Evolutionary conservation across 2,888 invertebrate genomes (phyloP).

Genomic region (Vanessa cardui): DNA sequence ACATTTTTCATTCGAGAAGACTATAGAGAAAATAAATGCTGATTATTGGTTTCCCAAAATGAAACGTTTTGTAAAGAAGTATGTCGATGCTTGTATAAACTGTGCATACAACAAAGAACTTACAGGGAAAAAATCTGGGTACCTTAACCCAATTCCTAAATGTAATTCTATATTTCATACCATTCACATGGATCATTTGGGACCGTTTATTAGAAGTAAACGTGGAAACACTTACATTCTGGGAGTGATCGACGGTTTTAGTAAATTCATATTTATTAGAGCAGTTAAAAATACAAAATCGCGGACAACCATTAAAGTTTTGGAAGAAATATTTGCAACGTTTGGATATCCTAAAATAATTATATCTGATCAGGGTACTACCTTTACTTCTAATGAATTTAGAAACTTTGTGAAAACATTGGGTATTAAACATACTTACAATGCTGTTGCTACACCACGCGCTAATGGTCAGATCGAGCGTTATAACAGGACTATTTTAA

Average conservation of each 20-base stretch:
- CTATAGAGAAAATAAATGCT: conserved; percentile 14
- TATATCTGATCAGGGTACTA: conserved; percentile 33
- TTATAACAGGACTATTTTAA: conserved; percentile 9
- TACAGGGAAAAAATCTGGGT: conserved; percentile 24
- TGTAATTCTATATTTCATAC: background rate
- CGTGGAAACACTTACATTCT: too few relatives aligned
- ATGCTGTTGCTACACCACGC: conserved; percentile 18
- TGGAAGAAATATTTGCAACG: conserved; percentile 2
- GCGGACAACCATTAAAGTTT: conserved; percentile 1
- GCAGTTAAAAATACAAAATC: too few relatives aligned
- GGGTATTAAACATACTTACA: conserved; percentile 14
- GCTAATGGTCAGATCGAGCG: conserved; percentile 5
- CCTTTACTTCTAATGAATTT: conserved; percentile 35
- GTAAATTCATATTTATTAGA: too few relatives aligned
- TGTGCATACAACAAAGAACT: conserved; percentile 36
- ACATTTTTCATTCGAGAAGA: conserved; percentile 29
- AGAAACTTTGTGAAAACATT: conserved; percentile 25
- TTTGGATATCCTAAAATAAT: conserved; percentile 32
- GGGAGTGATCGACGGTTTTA: too few relatives aligned
- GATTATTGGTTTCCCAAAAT: conserved; percentile 16
- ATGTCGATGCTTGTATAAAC: conserved; percentile 30
- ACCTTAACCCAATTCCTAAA: conserved; percentile 36
- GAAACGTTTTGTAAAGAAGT: conserved; percentile 34
- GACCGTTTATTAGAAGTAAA: background rate
- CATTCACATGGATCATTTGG: background rate